phyloP scores from a whole-genome alignment of 2,797 vertebrate species.

The Avahi laniger region DNA sequence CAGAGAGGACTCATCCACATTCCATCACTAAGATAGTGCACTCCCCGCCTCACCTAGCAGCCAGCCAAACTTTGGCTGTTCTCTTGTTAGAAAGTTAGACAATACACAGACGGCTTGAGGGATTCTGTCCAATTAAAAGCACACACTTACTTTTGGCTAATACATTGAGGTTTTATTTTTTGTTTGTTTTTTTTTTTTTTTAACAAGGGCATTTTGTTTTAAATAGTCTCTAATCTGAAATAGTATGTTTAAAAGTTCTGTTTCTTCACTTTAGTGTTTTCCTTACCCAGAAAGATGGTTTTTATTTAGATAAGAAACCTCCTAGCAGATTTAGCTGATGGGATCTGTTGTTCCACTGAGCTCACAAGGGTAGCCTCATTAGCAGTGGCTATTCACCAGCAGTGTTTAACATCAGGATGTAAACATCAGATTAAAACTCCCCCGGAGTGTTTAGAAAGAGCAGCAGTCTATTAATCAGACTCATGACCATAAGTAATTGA shows the following conservation, averaged over 20 bases:
- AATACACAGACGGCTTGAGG: constrained; percentile 9
- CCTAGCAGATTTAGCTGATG: neutral
- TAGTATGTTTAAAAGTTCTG: neutral
- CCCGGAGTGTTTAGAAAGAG: constrained; percentile 2
- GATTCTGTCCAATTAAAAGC: constrained; percentile 30
- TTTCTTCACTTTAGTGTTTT: neutral
- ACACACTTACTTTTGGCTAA: constrained; percentile 29
- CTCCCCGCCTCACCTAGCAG: neutral
- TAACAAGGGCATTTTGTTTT: constrained; percentile 2
- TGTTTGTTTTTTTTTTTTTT: neutral
- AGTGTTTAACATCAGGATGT: neutral
- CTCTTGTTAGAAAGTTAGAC: constrained; percentile 36
- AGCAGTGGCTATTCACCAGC: neutral
- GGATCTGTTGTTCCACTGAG: neutral
- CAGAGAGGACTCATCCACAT: neutral
- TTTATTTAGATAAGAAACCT: constrained; percentile 35
- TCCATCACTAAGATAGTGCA: neutral
- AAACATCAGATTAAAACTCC: constrained; percentile 46
- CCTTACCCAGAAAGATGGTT: neutral
- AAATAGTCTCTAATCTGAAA: constrained; percentile 39
- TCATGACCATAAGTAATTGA: neutral
- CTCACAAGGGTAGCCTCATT: neutral
- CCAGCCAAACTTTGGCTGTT: neutral
- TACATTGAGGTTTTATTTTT: neutral
- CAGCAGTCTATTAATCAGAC: neutral